phyloP scores from a whole-genome alignment of 1,140 invertebrate genomes.

The Pogonus chalceus region DNA sequence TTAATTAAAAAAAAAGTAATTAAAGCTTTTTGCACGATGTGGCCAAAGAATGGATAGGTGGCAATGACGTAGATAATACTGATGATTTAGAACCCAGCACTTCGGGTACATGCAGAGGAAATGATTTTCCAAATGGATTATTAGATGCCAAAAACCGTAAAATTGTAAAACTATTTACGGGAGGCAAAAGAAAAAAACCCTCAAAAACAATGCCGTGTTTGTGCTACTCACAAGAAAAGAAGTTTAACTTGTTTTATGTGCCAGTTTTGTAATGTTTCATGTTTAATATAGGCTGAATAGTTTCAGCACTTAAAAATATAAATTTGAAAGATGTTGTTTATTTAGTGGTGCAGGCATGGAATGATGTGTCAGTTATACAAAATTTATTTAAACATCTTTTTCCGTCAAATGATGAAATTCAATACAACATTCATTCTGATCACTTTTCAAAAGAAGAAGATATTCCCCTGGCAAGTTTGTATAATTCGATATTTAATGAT shows the following conservation, averaged over 20 bases:
- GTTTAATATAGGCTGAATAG: too few relatives aligned
- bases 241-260: constrained; percentile 14
- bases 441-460: background rate
- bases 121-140: constrained; percentile 2
- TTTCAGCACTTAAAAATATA: background rate
- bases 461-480: background rate
- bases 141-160: constrained; percentile 12
- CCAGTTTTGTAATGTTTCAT: constrained; percentile 14
- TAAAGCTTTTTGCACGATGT: background rate
- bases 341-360: too few relatives aligned
- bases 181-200: constrained; percentile 4
- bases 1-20: constrained; percentile 5
- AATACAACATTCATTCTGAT: background rate
- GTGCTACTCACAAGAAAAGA: constrained; percentile 12
- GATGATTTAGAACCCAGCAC: constrained; percentile 5
- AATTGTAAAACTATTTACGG: background rate
- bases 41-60: background rate
- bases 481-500: background rate
- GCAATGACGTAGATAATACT: background rate
- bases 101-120: constrained; percentile 7
- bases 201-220: constrained; percentile 12
- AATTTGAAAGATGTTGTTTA: background rate
- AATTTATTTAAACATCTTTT: background rate
- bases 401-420: background rate
- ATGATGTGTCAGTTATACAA: too few relatives aligned